Conservation (phyloP, 1,140 invertebrate genomes). For the Diachasma alloeum region DNA sequence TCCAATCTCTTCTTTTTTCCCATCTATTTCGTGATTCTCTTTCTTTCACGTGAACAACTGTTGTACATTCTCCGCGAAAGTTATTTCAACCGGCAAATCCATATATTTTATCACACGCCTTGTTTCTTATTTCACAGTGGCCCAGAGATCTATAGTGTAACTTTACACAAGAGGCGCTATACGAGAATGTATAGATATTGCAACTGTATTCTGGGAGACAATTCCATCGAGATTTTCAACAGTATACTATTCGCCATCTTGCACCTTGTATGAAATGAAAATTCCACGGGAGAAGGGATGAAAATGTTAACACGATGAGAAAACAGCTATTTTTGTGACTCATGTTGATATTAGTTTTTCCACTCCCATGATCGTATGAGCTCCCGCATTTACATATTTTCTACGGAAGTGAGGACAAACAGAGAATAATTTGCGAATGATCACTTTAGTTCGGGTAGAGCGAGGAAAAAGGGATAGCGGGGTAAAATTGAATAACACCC, state of each 20-base stretch:
- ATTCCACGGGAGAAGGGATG: neutral
- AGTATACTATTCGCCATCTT: neutral
- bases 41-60: neutral
- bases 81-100: neutral
- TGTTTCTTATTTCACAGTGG: neutral
- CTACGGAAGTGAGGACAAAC: too few species aligned
- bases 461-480: too few species aligned
- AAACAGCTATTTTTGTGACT: neutral
- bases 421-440: too few species aligned
- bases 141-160: neutral
- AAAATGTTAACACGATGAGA: neutral
- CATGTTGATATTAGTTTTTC: too few species aligned
- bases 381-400: too few species aligned
- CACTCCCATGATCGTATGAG: too few species aligned
- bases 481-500: too few species aligned
- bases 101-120: neutral
- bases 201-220: neutral
- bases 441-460: too few species aligned
- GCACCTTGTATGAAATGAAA: neutral
- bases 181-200: neutral
- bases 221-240: neutral
- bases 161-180: neutral
- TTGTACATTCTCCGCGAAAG: neutral
- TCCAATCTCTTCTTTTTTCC: neutral
- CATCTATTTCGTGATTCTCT: neutral